These are phyloP conservation scores for Takifugu flavidus DNA, from an alignment of 2,113 vertebrate species.

Conservation along the genomic window DNA sequence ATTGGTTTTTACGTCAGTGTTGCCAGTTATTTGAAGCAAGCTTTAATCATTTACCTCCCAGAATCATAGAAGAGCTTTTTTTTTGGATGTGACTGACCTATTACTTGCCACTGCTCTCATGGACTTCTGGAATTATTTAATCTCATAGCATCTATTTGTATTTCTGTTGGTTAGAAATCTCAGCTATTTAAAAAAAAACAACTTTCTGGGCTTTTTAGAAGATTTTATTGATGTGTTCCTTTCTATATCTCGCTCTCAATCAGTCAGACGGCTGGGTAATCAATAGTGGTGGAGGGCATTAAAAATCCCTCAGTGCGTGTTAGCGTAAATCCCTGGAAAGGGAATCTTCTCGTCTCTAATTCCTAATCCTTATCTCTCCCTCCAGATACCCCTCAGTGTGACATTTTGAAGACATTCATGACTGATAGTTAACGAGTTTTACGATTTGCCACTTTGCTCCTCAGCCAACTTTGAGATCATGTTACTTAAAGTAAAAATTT, in stretches of 20 bases:
- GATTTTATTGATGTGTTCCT: constrained; percentile 52
- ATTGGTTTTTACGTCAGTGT: background rate
- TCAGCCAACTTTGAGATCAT: background rate
- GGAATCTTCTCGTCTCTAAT: constrained; percentile 35
- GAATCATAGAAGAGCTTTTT: constrained; percentile 1
- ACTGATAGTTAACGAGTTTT: constrained; percentile 40
- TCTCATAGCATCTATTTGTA: constrained; percentile 5
- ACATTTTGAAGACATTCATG: constrained; percentile 51
- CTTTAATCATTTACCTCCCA: background rate
- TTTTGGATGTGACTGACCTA: background rate
- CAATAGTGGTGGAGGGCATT: constrained; percentile 60
- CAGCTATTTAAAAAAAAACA: constrained; percentile 25
- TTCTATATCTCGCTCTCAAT: constrained; percentile 58
- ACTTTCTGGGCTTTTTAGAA: constrained; percentile 22
- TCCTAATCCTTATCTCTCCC: constrained; percentile 55
- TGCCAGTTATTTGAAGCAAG: background rate
- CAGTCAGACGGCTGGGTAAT: constrained; percentile 56
- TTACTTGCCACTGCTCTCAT: background rate
- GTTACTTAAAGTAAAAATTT: background rate
- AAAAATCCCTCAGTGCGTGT: constrained; percentile 37
- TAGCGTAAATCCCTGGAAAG: constrained; percentile 41
- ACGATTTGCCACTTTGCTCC: constrained; percentile 8
- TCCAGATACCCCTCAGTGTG: constrained; percentile 63
- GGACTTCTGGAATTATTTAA: constrained; percentile 7
- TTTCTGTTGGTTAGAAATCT: constrained; percentile 4